Conservation (phyloP, 2,888 invertebrate species). For the Andrena marginata region DNA sequence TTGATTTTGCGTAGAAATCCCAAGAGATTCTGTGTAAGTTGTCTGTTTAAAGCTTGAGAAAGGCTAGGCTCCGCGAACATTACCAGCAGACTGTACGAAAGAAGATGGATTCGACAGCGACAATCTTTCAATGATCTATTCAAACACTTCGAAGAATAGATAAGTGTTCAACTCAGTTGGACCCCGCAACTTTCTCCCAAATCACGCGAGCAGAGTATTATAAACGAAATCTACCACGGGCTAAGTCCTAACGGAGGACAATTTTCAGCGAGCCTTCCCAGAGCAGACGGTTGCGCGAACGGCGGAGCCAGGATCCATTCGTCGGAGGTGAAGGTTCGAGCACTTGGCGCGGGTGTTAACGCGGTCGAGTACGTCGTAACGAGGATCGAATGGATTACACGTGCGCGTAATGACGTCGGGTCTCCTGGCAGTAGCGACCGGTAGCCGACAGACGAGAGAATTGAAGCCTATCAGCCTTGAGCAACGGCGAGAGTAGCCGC, state of each 20-base stretch:
- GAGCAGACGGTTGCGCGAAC: not conserved
- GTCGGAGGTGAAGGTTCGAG: constrained; percentile 38
- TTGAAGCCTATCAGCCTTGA: constrained; percentile 74
- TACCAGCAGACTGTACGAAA: too few species aligned
- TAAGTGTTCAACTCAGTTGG: too few species aligned
- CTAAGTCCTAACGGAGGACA: too few species aligned
- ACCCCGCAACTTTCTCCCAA: too few species aligned
- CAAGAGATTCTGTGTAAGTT: not conserved
- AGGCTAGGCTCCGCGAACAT: too few species aligned
- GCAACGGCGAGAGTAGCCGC: constrained; percentile 60
- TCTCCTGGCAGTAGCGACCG: constrained; percentile 59
- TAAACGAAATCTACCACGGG: too few species aligned
- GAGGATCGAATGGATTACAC: constrained; percentile 78
- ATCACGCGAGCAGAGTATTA: too few species aligned
- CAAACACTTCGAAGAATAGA: too few species aligned
- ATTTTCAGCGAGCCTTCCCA: not conserved
- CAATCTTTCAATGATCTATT: too few species aligned
- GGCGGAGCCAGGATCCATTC: constrained; percentile 24
- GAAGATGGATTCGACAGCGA: too few species aligned
- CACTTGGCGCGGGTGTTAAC: constrained; percentile 65
- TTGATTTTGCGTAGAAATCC: not conserved
- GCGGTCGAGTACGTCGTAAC: constrained; percentile 65
- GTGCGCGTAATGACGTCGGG: constrained; percentile 73
- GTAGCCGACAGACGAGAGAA: constrained; percentile 68
- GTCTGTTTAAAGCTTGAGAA: not conserved